Conservation (phyloP, 2,113 vertebrate genomes). For the Heliornis fulica region DNA sequence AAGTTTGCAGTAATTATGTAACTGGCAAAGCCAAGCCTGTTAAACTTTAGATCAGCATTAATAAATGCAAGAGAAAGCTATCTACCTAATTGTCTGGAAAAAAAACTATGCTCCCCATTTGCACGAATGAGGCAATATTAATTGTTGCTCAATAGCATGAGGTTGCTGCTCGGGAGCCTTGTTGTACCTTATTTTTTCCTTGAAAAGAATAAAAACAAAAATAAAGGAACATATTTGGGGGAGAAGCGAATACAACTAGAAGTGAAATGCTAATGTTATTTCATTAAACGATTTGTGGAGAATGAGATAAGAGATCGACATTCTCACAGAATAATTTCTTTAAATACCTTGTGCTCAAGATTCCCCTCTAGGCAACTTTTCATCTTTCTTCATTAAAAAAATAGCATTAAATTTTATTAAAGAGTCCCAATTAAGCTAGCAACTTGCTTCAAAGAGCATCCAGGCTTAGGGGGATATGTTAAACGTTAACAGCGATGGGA, state of each 20-base stretch:
- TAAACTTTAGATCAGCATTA: conserved; percentile 38
- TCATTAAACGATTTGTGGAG: conserved; percentile 71
- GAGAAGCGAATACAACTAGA: not conserved
- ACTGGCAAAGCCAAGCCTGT: not conserved
- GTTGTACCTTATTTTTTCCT: conserved; percentile 25
- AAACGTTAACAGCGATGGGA: conserved; percentile 28
- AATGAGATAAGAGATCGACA: conserved; percentile 64
- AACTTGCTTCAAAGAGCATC: conserved; percentile 69
- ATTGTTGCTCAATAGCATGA: not conserved
- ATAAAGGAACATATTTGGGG: not conserved
- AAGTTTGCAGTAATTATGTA: conserved; percentile 20
- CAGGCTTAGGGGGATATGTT: conserved; percentile 57
- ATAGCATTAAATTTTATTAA: conserved; percentile 72
- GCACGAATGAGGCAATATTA: conserved; percentile 49
- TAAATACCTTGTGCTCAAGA: conserved; percentile 68
- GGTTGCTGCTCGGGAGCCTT: not conserved
- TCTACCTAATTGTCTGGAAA: conserved; percentile 38
- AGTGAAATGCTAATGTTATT: conserved; percentile 73
- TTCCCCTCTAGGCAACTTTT: conserved; percentile 68
- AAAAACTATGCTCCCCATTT: not conserved
- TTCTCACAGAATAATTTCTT: conserved; percentile 73
- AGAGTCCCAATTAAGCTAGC: conserved; percentile 64
- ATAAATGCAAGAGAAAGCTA: conserved; percentile 30
- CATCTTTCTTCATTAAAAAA: conserved; percentile 71
- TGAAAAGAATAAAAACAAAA: not conserved